Conservation (phyloP, 2,888 invertebrate genomes). For the Chaitophorus viminalis region DNA sequence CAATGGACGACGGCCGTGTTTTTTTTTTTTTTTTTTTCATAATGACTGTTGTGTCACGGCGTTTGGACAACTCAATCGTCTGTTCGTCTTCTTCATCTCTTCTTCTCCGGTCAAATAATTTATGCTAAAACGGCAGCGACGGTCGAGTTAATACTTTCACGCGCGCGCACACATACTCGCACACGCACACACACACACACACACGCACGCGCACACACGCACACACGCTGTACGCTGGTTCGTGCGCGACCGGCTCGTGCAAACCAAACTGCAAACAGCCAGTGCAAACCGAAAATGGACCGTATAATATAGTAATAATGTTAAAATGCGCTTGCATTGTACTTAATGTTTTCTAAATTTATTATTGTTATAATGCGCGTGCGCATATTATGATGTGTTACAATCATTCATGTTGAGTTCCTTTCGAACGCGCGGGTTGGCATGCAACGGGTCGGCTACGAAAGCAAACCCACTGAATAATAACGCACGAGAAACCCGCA, state of each 20-base stretch:
- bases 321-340: not conserved
- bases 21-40: slow-evolving; percentile 21
- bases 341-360: not conserved
- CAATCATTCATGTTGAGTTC: too few species aligned
- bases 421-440: too few species aligned
- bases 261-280: slow-evolving; percentile 27
- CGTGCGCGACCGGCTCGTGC: slow-evolving; percentile 49
- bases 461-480: too few species aligned
- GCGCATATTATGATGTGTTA: too few species aligned
- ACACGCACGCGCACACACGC: not conserved
- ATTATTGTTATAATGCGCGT: not conserved
- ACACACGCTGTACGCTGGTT: not conserved
- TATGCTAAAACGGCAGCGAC: slow-evolving; percentile 8
- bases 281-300: not conserved
- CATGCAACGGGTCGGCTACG: too few species aligned
- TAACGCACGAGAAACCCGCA: too few species aligned
- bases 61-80: slow-evolving; percentile 58
- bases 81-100: not conserved
- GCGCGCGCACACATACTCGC: not conserved
- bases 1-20: slow-evolving; percentile 50
- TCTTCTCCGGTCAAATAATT: not conserved
- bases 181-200: not conserved
- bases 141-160: slow-evolving; percentile 4
- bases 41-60: slow-evolving; percentile 59
- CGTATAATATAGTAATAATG: not conserved